These are phyloP conservation scores for Neostethus bicornis DNA, from an alignment of 2,797 vertebrate genomes.

Conservation along the genomic window DNA sequence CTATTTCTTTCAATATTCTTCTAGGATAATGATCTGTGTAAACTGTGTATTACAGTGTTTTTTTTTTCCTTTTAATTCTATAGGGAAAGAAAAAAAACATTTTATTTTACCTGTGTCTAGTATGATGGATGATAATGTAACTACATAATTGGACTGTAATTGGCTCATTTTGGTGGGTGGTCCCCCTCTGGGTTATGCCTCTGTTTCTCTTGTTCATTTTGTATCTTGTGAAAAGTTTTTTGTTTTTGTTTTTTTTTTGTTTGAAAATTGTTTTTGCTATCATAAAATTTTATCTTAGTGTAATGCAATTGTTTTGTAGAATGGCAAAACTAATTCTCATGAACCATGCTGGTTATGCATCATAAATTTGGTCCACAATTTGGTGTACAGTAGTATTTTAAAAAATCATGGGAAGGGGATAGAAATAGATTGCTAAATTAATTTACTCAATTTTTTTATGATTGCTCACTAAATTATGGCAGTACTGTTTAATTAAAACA, in stretches of 20 bases:
- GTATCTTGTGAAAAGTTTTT: conserved; percentile 3
- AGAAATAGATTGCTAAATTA: conserved; percentile 58
- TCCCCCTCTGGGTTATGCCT: too few relatives aligned
- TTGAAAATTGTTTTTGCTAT: conserved; percentile 7
- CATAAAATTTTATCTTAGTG: not conserved
- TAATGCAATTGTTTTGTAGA: not conserved
- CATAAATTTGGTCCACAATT: conserved; percentile 41
- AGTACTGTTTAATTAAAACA: conserved; percentile 49
- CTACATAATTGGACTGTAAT: conserved; percentile 61
- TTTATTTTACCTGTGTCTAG: conserved; percentile 10
- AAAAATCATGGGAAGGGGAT: conserved; percentile 13
- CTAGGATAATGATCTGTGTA: not conserved
- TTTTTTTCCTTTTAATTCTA: not conserved
- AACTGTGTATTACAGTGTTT: not conserved
- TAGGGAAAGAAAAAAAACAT: not conserved
- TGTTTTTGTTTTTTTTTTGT: conserved; percentile 13
- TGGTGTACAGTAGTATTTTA: conserved; percentile 4
- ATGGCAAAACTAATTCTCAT: conserved; percentile 18
- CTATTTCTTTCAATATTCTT: not conserved
- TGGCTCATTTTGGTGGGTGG: too few relatives aligned
- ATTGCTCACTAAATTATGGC: conserved; percentile 13
- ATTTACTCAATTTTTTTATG: conserved; percentile 48
- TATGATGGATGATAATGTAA: conserved; percentile 51
- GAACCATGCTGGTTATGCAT: conserved; percentile 8
- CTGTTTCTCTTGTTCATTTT: conserved; percentile 4